Conservation (phyloP, 1,140 invertebrate species). For the Alviniconcha marisindica region DNA sequence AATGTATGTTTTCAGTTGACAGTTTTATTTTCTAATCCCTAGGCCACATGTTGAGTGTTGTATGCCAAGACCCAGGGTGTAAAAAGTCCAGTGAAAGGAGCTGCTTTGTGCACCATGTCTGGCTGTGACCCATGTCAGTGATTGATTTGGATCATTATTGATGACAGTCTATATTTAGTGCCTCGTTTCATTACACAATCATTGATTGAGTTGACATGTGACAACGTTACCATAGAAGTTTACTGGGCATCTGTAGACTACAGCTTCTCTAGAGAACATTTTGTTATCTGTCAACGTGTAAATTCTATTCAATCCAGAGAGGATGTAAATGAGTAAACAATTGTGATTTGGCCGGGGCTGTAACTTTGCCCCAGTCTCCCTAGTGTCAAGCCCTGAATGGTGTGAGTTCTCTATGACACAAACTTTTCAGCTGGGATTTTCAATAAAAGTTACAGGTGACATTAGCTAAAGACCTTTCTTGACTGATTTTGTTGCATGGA, state of each 20-base stretch:
- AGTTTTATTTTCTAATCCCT: too few relatives aligned
- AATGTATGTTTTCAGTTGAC: background rate
- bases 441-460: constrained; percentile 43
- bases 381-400: constrained; percentile 42
- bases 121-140: constrained; percentile 27
- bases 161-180: constrained; percentile 20
- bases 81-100: background rate
- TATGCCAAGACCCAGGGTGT: background rate
- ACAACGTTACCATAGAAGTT: constrained; percentile 25
- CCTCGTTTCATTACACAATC: constrained; percentile 35
- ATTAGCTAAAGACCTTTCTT: constrained; percentile 5
- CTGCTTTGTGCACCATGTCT: constrained; percentile 23
- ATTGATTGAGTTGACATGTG: constrained; percentile 26
- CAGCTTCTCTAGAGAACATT: constrained; percentile 36
- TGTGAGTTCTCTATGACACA: constrained; percentile 41
- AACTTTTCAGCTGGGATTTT: constrained; percentile 43
- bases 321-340: constrained; percentile 41
- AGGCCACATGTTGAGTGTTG: background rate
- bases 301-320: constrained; percentile 43
- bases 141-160: constrained; percentile 25
- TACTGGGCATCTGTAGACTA: constrained; percentile 36
- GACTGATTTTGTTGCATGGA: background rate
- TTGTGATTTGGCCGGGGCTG: constrained; percentile 39
- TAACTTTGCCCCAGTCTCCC: constrained; percentile 24
- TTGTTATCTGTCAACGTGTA: constrained; percentile 38